Evolutionary conservation across 2,797 vertebrate genomes (phyloP), one percentile per base, ranked within the genome.

Genomic region (Cichlasoma orientale): DNA sequence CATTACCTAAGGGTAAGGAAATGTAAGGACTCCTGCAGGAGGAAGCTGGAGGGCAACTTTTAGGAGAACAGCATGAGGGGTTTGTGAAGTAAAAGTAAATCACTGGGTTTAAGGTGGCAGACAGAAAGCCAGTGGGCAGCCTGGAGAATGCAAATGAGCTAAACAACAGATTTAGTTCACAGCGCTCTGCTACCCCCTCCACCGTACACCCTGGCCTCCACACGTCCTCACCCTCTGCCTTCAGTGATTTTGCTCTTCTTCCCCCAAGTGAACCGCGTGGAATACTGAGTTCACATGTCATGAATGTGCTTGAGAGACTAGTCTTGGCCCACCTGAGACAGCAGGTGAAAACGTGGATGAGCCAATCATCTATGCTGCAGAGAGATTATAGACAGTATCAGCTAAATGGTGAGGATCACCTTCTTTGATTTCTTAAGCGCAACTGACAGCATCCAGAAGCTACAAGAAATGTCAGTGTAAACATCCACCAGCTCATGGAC

Each of bases 261-360:
- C 59, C 3, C 38, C 25, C 14, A 27, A 44, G 59, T 25, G 13
- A 63, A 44, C 36, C 23, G 14, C 25, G 59, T 63, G 7, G 36
- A 61, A 41, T 21, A 0, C 13, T 44, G 36, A 44, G 21, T 21
- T 27, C 23, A 47, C 61, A 19, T 47, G 38, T 29, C 0, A 27
- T 0, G 0, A 0, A 27, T 5, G 27, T 47, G 16, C 5, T 12
- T 47, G 61, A 66, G 11, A 66, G 38, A 66, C 38, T 47, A 25
- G 23, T 47, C 23, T 47, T 66, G 38, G 23, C 5, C 23, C 61
- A 66, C 61, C 38, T 47, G 61, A 66, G 38, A 66, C 23, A 3
- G 61, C 23, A 27, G 44, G 38, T 27, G 16, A 47, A 7, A 47
- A 47, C 13, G 16, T 47, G 41, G 23, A 47, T 16, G 9, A 47